Percentiles rank a stretch among this genome's conserved stretches.
Conservation (phyloP, 2,113 vertebrate genomes). For the Oryzias melastigma region DNA sequence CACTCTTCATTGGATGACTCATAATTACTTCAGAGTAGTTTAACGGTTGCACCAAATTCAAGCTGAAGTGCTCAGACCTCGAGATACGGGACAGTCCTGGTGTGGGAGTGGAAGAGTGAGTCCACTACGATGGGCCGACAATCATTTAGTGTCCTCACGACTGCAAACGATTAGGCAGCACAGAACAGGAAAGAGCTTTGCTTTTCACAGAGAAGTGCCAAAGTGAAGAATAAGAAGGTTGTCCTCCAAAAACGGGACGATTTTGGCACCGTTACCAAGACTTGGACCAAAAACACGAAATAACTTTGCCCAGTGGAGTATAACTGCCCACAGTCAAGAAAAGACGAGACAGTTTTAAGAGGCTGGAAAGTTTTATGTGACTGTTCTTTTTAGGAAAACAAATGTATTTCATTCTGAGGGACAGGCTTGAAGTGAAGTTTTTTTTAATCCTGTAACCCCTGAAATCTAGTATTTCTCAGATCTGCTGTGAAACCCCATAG, state of each 20-base stretch:
- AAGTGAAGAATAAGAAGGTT: conserved; percentile 39
- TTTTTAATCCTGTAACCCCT: conserved; percentile 33
- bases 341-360: conserved; percentile 59
- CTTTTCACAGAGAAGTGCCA: conserved; percentile 1
- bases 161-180: conserved; percentile 41
- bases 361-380: conserved; percentile 57
- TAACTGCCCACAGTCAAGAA: conserved; percentile 39
- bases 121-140: conserved; percentile 5
- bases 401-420: conserved; percentile 46
- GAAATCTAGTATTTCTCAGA: conserved; percentile 12
- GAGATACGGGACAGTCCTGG: conserved; percentile 42
- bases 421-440: conserved; percentile 42
- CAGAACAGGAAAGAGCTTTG: conserved; percentile 34
- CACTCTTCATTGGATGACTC: conserved; percentile 66
- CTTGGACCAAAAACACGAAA: conserved; percentile 34
- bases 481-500: conserved; percentile 18
- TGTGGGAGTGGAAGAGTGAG: conserved; percentile 19
- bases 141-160: conserved; percentile 18
- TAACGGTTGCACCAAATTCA: conserved; percentile 57
- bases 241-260: conserved; percentile 46
- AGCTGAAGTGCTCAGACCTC: conserved; percentile 64
- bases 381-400: conserved; percentile 52
- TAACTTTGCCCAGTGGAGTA: conserved; percentile 40
- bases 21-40: conserved; percentile 69
- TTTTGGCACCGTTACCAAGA: conserved; percentile 41